Evolutionary conservation across 2,797 vertebrate genomes (phyloP).

Genomic region (Cryptoprocta ferox): DNA sequence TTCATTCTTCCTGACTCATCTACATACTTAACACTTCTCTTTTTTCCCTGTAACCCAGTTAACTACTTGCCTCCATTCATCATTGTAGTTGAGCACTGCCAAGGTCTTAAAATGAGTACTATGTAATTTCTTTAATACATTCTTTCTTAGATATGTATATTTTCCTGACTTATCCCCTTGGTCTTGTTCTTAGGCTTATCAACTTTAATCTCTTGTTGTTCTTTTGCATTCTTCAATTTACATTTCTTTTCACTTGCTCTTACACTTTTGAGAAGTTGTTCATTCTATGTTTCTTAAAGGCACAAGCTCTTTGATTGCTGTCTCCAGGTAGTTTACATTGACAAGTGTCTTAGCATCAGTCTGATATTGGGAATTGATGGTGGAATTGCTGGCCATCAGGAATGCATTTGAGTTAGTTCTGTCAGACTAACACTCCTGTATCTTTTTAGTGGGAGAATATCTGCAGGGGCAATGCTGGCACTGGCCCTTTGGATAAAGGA

Average conservation of each 20-base stretch:
- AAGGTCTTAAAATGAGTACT: conserved; percentile 27
- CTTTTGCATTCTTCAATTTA: neutral
- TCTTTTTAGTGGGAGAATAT: neutral
- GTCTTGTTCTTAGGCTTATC: neutral
- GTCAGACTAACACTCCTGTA: neutral
- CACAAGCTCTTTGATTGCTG: neutral
- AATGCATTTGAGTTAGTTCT: neutral
- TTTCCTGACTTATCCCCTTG: neutral
- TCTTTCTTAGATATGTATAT: neutral
- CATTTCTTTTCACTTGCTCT: conserved; percentile 14
- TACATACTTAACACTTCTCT: neutral
- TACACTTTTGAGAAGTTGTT: conserved; percentile 35
- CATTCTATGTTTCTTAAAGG: neutral
- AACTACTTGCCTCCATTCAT: conserved; percentile 25
- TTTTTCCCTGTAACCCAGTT: neutral
- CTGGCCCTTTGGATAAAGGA: neutral
- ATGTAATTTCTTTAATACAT: neutral
- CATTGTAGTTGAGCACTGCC: neutral
- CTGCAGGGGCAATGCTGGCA: neutral
- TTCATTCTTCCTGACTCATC: neutral
- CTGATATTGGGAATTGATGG: neutral
- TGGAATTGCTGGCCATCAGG: neutral
- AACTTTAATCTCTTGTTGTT: neutral
- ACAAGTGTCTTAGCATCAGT: neutral
- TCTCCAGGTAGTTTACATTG: neutral